phyloP scores from a whole-genome alignment of 2,113 vertebrate genomes.

The Thalassoma bifasciatum region DNA sequence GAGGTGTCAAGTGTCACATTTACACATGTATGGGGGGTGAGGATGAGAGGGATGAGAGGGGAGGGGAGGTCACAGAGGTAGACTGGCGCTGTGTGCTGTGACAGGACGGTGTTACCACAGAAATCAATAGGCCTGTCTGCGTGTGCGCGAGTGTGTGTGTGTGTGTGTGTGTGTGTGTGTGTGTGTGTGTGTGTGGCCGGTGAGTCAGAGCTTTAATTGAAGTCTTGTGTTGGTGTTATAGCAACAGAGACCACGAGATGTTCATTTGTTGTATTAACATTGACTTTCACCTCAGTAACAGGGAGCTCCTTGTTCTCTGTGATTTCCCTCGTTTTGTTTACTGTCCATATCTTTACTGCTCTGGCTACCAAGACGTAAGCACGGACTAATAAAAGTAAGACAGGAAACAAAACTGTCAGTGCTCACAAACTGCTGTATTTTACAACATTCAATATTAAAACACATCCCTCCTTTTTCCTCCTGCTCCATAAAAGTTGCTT shows the following conservation, averaged over 20 bases:
- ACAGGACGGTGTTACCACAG: constrained; percentile 70
- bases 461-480: too few relatives aligned
- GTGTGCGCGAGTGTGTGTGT: constrained; percentile 19
- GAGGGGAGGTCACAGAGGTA: constrained; percentile 48
- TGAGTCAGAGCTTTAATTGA: constrained; percentile 61
- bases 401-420: not conserved
- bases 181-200: constrained; percentile 16
- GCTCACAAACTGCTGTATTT: too few relatives aligned
- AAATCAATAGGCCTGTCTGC: constrained; percentile 75
- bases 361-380: not conserved
- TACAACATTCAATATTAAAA: too few relatives aligned
- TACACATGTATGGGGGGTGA: constrained; percentile 66
- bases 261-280: constrained; percentile 45
- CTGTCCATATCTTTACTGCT: not conserved
- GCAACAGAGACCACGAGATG: constrained; percentile 48
- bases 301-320: not conserved
- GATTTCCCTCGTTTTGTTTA: not conserved
- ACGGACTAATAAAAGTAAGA: not conserved
- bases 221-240: constrained; percentile 55
- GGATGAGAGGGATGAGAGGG: constrained; percentile 3
- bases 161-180: constrained; percentile 28
- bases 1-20: constrained; percentile 71
- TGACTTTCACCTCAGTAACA: constrained; percentile 19
- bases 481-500: too few relatives aligned
- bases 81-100: constrained; percentile 55